A percentile compares a stretch with the other conserved stretches of the same genome.
phyloP scores from a whole-genome alignment of 2,113 vertebrate genomes.

The Antennarius striatus region DNA sequence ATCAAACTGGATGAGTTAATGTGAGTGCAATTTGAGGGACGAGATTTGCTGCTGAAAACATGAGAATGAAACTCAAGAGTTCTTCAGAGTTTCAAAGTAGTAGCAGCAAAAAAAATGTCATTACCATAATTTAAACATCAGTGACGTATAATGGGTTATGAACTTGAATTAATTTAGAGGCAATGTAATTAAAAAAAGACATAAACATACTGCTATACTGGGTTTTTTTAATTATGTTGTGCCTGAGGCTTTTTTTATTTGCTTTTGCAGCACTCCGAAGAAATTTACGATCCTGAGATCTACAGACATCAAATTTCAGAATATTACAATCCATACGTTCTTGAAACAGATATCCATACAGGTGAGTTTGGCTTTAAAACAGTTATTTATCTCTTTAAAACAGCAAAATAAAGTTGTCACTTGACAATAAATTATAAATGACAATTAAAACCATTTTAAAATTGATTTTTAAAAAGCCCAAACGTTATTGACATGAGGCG shows the following conservation, averaged over 20 bases:
- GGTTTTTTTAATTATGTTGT: neutral
- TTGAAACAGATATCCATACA: slow-evolving; percentile 90
- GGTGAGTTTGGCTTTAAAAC: slow-evolving; percentile 82
- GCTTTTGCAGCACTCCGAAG: slow-evolving; percentile 86
- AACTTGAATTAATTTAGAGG: neutral
- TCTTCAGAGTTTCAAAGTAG: slow-evolving; percentile 64
- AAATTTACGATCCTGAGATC: slow-evolving; percentile 93
- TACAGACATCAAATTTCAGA: slow-evolving; percentile 90
- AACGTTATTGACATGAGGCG: neutral
- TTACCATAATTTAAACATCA: neutral
- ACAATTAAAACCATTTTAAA: neutral
- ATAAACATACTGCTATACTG: neutral
- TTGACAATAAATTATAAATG: too few relatives aligned
- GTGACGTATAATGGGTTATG: neutral
- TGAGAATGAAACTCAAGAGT: slow-evolving; percentile 69
- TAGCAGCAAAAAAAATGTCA: slow-evolving; percentile 12
- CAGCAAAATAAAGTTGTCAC: too few relatives aligned
- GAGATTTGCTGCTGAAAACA: slow-evolving; percentile 43
- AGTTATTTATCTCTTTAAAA: too few relatives aligned
- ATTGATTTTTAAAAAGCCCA: neutral
- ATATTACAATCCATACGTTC: slow-evolving; percentile 91
- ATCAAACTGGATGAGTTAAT: slow-evolving; percentile 19
- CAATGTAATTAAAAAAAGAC: neutral
- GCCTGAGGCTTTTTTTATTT: slow-evolving; percentile 55
- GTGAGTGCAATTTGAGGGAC: slow-evolving; percentile 43